A percentile compares a stretch with the other conserved stretches of the same genome.
These are phyloP conservation scores for Varecia variegata DNA, from an alignment of 2,797 vertebrate genomes.

Conservation along the genomic window DNA sequence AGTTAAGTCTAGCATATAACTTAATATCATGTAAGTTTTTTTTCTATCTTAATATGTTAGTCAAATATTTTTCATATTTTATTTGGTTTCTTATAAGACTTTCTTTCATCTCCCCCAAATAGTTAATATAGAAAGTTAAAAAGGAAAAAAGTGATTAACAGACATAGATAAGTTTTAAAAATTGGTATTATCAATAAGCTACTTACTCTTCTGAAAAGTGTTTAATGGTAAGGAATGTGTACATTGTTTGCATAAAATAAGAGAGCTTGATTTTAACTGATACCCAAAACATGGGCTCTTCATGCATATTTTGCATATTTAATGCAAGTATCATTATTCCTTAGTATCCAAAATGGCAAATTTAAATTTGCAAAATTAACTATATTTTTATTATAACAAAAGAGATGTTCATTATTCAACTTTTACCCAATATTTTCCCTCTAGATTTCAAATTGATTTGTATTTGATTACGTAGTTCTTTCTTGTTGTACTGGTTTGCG, in stretches of 20 bases:
- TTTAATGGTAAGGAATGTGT: neutral
- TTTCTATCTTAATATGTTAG: neutral
- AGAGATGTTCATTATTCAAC: neutral
- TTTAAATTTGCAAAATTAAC: constrained; percentile 41
- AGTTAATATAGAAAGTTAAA: neutral
- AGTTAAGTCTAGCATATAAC: neutral
- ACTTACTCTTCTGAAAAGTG: neutral
- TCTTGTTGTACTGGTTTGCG: neutral
- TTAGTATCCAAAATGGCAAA: neutral
- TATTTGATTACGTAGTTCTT: neutral
- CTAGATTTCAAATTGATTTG: constrained; percentile 28
- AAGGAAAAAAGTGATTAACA: neutral
- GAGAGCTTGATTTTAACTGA: constrained; percentile 11
- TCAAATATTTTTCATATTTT: constrained; percentile 22
- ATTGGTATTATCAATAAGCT: neutral
- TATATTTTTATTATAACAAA: constrained; percentile 31
- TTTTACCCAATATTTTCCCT: neutral
- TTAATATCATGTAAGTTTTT: neutral
- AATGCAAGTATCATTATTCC: neutral
- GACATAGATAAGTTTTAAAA: neutral
- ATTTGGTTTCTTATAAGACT: constrained; percentile 23
- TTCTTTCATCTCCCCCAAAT: neutral
- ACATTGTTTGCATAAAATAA: constrained; percentile 22
- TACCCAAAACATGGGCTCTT: neutral
- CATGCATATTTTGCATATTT: neutral